Percentiles rank a stretch among this genome's conserved stretches.
These are phyloP conservation scores for Drosophila arawakana DNA, from an alignment of 1,140 invertebrate species.

Conservation along the genomic window DNA sequence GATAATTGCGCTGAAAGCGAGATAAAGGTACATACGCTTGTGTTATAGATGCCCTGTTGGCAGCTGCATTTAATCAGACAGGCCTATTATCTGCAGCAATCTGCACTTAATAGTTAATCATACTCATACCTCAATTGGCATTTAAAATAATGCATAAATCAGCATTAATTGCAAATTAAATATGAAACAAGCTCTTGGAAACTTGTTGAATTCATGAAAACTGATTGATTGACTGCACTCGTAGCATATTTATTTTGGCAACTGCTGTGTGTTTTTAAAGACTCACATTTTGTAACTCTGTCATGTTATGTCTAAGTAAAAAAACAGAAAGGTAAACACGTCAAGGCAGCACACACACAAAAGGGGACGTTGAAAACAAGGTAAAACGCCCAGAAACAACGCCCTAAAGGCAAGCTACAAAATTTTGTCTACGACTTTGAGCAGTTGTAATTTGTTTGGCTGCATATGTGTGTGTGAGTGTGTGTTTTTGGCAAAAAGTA, in stretches of 20 bases:
- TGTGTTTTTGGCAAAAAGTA: slow-evolving; percentile 11
- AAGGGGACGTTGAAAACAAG: slow-evolving; percentile 15
- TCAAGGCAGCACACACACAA: slow-evolving; percentile 12
- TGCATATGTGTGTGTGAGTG: too few species aligned
- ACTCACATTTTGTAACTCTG: slow-evolving; percentile 3
- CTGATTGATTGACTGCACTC: slow-evolving; percentile 13
- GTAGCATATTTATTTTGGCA: slow-evolving; percentile 9
- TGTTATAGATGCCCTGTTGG: background rate
- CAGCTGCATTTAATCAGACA: too few species aligned
- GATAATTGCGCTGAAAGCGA: background rate
- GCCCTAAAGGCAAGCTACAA: slow-evolving; percentile 60
- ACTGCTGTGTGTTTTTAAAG: background rate
- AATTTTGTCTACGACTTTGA: slow-evolving; percentile 33
- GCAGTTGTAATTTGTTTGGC: slow-evolving; percentile 47
- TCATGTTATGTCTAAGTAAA: slow-evolving; percentile 24
- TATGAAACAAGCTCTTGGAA: slow-evolving; percentile 7
- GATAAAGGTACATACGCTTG: background rate
- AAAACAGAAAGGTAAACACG: slow-evolving; percentile 45
- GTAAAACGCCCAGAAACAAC: slow-evolving; percentile 24
- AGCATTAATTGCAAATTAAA: slow-evolving; percentile 12
- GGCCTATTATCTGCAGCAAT: background rate
- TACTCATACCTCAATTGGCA: background rate
- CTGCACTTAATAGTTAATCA: background rate
- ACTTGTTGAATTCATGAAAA: slow-evolving; percentile 7
- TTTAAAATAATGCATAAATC: slow-evolving; percentile 6